phyloP scores from a whole-genome alignment of 2,797 vertebrate species.

The Intellagama lesueurii region DNA sequence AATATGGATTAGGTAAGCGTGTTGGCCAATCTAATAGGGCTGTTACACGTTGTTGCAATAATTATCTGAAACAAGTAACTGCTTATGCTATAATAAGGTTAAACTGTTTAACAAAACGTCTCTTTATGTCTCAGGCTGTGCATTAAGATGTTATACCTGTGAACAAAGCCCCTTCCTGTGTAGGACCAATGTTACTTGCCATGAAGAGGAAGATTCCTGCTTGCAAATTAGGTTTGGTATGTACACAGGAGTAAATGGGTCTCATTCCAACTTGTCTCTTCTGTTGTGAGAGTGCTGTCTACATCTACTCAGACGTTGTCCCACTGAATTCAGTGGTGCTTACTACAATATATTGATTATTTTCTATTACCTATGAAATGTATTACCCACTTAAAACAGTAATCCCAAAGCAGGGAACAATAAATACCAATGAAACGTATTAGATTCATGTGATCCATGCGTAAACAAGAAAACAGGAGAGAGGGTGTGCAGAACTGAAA shows the following conservation, averaged over 20 bases:
- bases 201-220: slow-evolving; percentile 59
- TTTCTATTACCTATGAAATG: too few relatives aligned
- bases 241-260: slow-evolving; percentile 28
- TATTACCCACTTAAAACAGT: too few relatives aligned
- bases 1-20: not conserved
- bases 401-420: too few relatives aligned
- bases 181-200: slow-evolving; percentile 69
- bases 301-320: not conserved
- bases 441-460: not conserved
- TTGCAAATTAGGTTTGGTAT: slow-evolving; percentile 71
- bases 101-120: slow-evolving; percentile 19
- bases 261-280: not conserved
- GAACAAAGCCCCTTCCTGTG: slow-evolving; percentile 70
- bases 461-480: not conserved
- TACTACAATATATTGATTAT: not conserved
- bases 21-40: not conserved
- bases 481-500: not conserved
- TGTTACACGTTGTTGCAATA: not conserved
- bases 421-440: not conserved
- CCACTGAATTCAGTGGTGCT: not conserved
- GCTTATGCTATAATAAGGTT: not conserved
- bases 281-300: not conserved
- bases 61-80: not conserved
- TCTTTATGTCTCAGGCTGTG: slow-evolving; percentile 50
- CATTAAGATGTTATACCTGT: slow-evolving; percentile 72